Conservation (phyloP, 2,888 invertebrate genomes). For the Hyposoter dolosus region DNA sequence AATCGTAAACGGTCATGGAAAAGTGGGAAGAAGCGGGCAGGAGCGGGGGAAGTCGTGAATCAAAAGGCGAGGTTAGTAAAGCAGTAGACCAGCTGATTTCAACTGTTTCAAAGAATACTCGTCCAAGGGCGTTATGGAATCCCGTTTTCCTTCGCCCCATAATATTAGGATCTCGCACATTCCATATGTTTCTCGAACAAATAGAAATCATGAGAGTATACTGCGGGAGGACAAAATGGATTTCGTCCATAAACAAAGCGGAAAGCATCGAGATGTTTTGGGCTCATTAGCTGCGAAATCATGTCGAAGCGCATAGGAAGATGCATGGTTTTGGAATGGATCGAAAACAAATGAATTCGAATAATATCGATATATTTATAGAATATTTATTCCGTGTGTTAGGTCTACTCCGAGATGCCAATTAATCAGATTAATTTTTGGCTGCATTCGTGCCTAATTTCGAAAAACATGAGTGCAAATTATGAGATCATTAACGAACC, state of each 20-base stretch:
- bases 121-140: conserved; percentile 13
- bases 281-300: not conserved
- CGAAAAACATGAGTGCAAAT: not conserved
- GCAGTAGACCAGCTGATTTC: conserved; percentile 58
- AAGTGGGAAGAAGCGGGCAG: not conserved
- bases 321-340: not conserved
- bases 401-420: not conserved
- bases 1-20: conserved; percentile 8
- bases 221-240: not conserved
- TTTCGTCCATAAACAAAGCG: not conserved
- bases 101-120: conserved; percentile 28
- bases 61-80: conserved; percentile 52
- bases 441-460: conserved; percentile 6
- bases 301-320: not conserved
- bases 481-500: conserved; percentile 54
- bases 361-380: not conserved
- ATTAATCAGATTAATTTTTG: not conserved
- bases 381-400: not conserved
- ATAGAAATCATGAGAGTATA: not conserved
- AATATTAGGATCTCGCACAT: not conserved
- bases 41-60: conserved; percentile 12
- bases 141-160: conserved; percentile 4
- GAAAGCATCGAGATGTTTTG: not conserved
- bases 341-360: not conserved
- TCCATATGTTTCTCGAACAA: not conserved